phyloP scores from a whole-genome alignment of 2,888 invertebrate genomes.

The Gastracanthus pulcherrimus region DNA sequence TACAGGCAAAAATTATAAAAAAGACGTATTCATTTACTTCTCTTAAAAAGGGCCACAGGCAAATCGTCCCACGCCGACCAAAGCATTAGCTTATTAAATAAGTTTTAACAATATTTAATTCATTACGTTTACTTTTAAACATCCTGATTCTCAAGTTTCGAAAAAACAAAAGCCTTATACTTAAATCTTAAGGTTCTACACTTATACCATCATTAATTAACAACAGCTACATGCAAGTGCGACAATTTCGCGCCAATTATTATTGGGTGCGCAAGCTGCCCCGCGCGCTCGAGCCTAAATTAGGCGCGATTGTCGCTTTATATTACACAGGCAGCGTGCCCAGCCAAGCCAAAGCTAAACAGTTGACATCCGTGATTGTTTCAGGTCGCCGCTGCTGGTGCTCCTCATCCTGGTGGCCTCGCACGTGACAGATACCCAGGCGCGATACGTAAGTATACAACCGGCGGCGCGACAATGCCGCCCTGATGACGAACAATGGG shows the following conservation, averaged over 20 bases:
- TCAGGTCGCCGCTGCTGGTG: slow-evolving; percentile 82
- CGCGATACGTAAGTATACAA: slow-evolving; percentile 81
- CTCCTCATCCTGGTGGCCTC: slow-evolving; percentile 80
- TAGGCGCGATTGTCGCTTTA: not conserved
- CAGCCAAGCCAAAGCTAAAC: slow-evolving; percentile 12
- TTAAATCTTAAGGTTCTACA: too few relatives aligned
- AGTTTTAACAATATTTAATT: too few relatives aligned
- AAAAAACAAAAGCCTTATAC: too few relatives aligned
- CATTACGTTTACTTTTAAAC: too few relatives aligned
- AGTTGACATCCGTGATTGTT: slow-evolving; percentile 72
- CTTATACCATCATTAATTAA: not conserved
- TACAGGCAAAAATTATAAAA: too few relatives aligned
- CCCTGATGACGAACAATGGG: slow-evolving; percentile 44
- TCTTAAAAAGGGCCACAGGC: too few relatives aligned
- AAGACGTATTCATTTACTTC: too few relatives aligned
- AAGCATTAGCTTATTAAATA: too few relatives aligned
- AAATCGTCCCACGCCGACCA: too few relatives aligned
- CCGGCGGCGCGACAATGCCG: not conserved
- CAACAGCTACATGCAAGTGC: not conserved
- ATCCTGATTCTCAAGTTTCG: too few relatives aligned
- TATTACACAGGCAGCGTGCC: not conserved
- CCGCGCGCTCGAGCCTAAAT: not conserved
- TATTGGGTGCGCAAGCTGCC: not conserved
- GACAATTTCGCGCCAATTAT: not conserved
- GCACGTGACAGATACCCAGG: slow-evolving; percentile 79